These are phyloP conservation scores for Myotis brandtii DNA, from an alignment of 2,113 vertebrate genomes.

Conservation along the genomic window DNA sequence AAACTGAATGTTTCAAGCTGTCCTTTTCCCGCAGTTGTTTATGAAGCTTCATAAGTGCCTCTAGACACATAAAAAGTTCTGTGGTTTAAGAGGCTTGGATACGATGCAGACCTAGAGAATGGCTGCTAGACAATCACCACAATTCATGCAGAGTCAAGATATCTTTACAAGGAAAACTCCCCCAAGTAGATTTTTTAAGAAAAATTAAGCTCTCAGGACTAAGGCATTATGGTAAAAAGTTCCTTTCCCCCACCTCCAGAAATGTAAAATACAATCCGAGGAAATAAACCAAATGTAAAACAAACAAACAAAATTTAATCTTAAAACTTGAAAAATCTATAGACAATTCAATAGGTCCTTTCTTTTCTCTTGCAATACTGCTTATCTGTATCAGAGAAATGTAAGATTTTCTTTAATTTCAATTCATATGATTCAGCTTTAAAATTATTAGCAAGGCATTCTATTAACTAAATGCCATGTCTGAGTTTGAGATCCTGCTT, in stretches of 20 bases:
- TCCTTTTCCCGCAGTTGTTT: slow-evolving; percentile 45
- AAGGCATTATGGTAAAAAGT: neutral
- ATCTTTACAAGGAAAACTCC: slow-evolving; percentile 56
- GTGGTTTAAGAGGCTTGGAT: neutral
- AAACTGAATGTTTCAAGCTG: slow-evolving; percentile 30
- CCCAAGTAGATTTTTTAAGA: slow-evolving; percentile 24
- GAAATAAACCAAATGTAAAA: neutral
- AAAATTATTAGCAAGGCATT: slow-evolving; percentile 43
- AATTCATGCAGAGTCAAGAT: slow-evolving; percentile 30
- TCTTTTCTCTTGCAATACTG: neutral
- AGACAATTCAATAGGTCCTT: neutral
- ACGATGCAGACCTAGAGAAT: neutral
- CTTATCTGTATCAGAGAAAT: neutral
- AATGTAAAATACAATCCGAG: neutral
- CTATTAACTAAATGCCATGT: neutral
- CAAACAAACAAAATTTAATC: neutral
- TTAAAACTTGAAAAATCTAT: slow-evolving; percentile 49
- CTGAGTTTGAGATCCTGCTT: slow-evolving; percentile 24
- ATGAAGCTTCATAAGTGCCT: slow-evolving; percentile 40
- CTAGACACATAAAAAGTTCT: slow-evolving; percentile 37
- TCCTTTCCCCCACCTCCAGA: neutral
- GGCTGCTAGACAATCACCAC: slow-evolving; percentile 17
- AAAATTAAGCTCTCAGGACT: slow-evolving; percentile 38
- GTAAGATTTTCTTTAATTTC: neutral
- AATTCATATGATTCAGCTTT: neutral